Percentiles rank a stretch among this genome's conserved stretches.
Evolutionary conservation across 2,888 invertebrate genomes (phyloP).

Genomic region (Yponomeuta plumbellus): DNA sequence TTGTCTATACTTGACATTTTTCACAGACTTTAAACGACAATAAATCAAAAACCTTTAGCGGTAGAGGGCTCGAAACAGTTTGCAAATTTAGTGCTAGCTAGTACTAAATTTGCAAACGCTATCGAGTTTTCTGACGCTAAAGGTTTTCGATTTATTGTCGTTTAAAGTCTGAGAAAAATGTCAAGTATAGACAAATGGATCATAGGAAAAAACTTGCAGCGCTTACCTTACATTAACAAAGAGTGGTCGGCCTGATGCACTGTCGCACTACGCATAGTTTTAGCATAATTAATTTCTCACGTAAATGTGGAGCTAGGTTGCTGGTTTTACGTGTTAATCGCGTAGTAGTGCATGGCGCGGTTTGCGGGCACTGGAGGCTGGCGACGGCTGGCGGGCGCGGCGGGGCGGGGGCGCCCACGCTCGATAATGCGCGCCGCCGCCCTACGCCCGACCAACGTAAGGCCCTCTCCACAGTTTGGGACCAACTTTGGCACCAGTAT

Average conservation of each 20-base stretch:
- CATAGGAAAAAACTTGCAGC: slow-evolving; percentile 1
- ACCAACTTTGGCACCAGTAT: background rate
- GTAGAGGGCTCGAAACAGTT: no score
- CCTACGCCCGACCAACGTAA: slow-evolving; percentile 17
- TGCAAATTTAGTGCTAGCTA: no score
- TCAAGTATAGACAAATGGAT: no score
- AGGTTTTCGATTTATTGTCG: no score
- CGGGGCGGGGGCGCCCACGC: slow-evolving; percentile 62
- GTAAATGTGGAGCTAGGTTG: slow-evolving; percentile 8
- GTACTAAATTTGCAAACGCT: no score
- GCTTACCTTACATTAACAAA: slow-evolving; percentile 1
- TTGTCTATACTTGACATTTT: no score
- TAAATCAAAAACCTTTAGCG: no score
- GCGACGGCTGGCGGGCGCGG: slow-evolving; percentile 37
- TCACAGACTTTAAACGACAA: no score
- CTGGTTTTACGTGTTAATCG: slow-evolving; percentile 23
- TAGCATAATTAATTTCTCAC: background rate
- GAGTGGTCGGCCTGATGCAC: background rate
- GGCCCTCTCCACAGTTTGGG: background rate
- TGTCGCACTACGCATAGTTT: slow-evolving; percentile 1
- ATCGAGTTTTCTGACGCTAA: no score
- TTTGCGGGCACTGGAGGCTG: slow-evolving; percentile 34
- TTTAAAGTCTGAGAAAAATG: no score
- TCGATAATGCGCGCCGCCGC: slow-evolving; percentile 51
- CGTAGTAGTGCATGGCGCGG: slow-evolving; percentile 50